Evolutionary conservation across 2,888 invertebrate species (phyloP), one percentile per base, ranked within the genome.

Genomic region (Dione juno): DNA sequence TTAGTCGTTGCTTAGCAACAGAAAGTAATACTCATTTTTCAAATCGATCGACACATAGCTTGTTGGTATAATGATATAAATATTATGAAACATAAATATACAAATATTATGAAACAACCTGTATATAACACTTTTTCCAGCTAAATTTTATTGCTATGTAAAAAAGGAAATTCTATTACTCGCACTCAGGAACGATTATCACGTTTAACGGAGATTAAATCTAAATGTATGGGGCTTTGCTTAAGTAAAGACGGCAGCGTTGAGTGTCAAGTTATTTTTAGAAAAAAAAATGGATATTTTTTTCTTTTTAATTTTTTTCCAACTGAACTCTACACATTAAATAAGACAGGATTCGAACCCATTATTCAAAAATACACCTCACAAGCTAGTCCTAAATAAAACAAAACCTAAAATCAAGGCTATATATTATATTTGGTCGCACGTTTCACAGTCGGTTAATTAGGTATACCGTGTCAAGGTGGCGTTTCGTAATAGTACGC

Each of bases 371-470:
- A 13, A 7, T 14, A 57, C 37, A 3, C 54, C 10, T 14, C 8
- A 14, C 1, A 57, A 37, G 16, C 37, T 57, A 16, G 16, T 40
- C 14, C 21, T 59, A 59, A 43, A 21, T 45, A 45, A 61, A 61
- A 61, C 61, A 61, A 61, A 45, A 61, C 21, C 13, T 28, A 35
- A 45, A 13, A 45, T 16, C 45, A 61, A 61, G 61, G 61, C 11
- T 45, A 16, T 35, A 45, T 45, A 61, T 41, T 41, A 43, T 61
- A 64, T 64, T 64, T 64, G 64, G 48, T 64, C 19, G 48, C 64
- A 50, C 61, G 45, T 67, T 67, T 68, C 68, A 21, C 68, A 68
- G 63, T 54, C 63, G 54, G 68, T 54, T 68, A 63, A 63, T 68
- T 63, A 63, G 41, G 28, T 43, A 40, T 52, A 54, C 52, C 63